Base-by-base conservation (phyloP, 2,888 invertebrate species). In the Ormyrus nitidulus region DNA sequence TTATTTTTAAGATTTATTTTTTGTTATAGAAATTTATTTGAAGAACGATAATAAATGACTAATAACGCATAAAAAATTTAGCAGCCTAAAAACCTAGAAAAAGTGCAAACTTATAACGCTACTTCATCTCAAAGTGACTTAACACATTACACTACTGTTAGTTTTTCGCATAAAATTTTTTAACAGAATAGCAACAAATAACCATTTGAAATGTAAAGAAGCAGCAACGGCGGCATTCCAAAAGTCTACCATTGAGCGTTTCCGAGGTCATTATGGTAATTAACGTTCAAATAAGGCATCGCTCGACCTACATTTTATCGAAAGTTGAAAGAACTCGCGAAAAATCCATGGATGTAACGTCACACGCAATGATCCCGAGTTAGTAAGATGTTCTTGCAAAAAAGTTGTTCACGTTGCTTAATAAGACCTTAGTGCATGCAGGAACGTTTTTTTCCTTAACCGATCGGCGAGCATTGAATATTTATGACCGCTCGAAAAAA, bases 301-400 rank as follows among this genome's bases (percentile, higher is more conserved):
- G 71, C 61, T 10, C 46, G 81, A 79, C 81, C 81, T 74, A 82
- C 70, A 79, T 82, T 62, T 69, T 11, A 82, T 77, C 62, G 70
- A 77, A 74, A 74, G 73, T 65, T 66, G 72, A 74, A 77, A 69
- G 74, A 77, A 77, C 73, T 74, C 77, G 74, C 65, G 61, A 79
- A 82, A 79, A 81, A 81, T 58, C 64, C 5, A 69, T 75, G 62
- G 13, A 74, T 70, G 34, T 69, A 19, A 44, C 48, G 79, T 73
- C 48, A 72, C 65, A 72, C 8, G 13, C 58, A 49, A 54, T 34
- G 34, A 66, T n/a, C 59, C 56, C 51, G 54, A 70, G 59, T 2
- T 9, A 9, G n/a, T 6, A 10, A 51, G 34, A 54, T 48, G 54
- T 19, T 62, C 5, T 73, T 81, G 65, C 53, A 65, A 73, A 81